Evolutionary conservation across 2,888 invertebrate species (phyloP).

Genomic region (Ryuthela nishihirai): DNA sequence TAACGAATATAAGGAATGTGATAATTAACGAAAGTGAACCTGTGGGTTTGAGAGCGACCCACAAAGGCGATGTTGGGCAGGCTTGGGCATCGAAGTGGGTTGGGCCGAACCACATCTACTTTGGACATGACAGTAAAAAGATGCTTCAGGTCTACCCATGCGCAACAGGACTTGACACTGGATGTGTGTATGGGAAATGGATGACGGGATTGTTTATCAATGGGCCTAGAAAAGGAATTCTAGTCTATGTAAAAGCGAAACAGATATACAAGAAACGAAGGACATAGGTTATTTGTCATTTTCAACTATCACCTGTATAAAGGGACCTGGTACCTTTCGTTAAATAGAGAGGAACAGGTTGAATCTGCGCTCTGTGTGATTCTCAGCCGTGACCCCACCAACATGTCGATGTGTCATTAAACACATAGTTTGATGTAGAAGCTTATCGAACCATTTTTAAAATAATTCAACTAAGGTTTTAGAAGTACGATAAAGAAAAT

Average conservation of each 20-base stretch:
- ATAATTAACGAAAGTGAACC: constrained; percentile 33
- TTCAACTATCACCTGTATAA: no score
- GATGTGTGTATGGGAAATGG: constrained; percentile 48
- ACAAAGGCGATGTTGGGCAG: constrained; percentile 43
- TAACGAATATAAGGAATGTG: constrained; percentile 49
- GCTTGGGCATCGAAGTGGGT: constrained; percentile 50
- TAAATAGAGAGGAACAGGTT: no score
- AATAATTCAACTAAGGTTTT: no score
- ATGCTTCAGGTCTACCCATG: constrained; percentile 45
- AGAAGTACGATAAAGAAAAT: no score
- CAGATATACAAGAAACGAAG: no score
- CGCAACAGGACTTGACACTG: constrained; percentile 51
- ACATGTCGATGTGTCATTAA: no score
- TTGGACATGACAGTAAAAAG: constrained; percentile 50
- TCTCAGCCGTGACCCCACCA: no score
- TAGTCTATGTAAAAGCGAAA: constrained; percentile 32
- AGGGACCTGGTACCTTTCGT: no score
- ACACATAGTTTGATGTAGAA: no score
- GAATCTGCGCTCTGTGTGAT: no score
- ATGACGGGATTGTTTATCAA: constrained; percentile 46
- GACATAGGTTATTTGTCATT: no score
- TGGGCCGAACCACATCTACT: constrained; percentile 51
- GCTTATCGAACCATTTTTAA: no score
- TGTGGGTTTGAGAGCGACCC: constrained; percentile 33
- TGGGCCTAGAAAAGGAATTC: constrained; percentile 33